phyloP scores from a whole-genome alignment of 2,797 vertebrate genomes.

The Eutrigla gurnardus region DNA sequence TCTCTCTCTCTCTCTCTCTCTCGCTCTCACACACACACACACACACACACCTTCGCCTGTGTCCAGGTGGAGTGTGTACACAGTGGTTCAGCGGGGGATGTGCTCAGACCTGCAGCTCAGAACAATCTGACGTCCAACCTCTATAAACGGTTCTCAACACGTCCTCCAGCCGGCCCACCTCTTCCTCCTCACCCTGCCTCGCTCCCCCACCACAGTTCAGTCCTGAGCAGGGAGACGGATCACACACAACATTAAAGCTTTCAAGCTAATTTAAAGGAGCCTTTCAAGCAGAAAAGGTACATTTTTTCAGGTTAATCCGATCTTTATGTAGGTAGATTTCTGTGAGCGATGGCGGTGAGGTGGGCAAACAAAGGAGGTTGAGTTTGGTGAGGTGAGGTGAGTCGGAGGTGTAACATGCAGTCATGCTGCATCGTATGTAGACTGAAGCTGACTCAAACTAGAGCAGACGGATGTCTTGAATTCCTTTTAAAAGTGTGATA shows the following conservation, averaged over 20 bases:
- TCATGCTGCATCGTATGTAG: neutral
- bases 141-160: conserved; percentile 68
- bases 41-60: neutral
- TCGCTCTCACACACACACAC: neutral
- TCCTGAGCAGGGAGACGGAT: neutral
- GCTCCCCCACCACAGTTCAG: conserved; percentile 28
- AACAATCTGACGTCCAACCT: conserved; percentile 53
- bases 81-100: conserved; percentile 36
- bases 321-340: conserved; percentile 2
- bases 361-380: conserved; percentile 48
- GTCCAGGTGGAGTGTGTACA: conserved; percentile 39
- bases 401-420: conserved; percentile 30
- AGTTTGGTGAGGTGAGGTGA: conserved; percentile 19
- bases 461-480: neutral
- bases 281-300: conserved; percentile 9
- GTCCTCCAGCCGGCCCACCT: conserved; percentile 50
- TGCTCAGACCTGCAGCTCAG: conserved; percentile 57
- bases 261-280: conserved; percentile 8
- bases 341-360: conserved; percentile 14
- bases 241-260: neutral
- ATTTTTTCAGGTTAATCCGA: conserved; percentile 3
- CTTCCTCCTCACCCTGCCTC: conserved; percentile 13
- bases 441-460: neutral
- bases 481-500: neutral
- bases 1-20: too few species aligned